These are phyloP conservation scores for Pandemis cinnamomeana DNA, from an alignment of 2,888 invertebrate genomes.

Conservation along the genomic window DNA sequence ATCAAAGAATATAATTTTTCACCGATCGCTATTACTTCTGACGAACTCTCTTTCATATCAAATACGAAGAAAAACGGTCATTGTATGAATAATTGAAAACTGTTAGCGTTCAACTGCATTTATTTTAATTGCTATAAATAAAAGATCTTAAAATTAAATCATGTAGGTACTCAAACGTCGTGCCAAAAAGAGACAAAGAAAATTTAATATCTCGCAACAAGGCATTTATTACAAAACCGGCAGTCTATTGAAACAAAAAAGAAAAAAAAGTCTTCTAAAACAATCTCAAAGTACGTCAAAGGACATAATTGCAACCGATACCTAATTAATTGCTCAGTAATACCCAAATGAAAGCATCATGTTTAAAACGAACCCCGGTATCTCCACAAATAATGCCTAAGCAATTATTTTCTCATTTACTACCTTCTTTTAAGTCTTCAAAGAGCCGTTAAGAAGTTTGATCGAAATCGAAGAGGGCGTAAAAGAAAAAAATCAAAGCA, in stretches of 20 bases:
- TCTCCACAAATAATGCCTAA: conserved; percentile 69
- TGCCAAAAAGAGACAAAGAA: background rate
- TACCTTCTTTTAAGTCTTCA: conserved; percentile 65
- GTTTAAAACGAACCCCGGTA: conserved; percentile 57
- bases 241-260: background rate
- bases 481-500: conserved; percentile 69
- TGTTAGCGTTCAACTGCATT: too few relatives aligned
- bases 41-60: background rate
- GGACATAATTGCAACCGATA: conserved; percentile 49
- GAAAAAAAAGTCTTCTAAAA: conserved; percentile 40
- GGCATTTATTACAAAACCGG: background rate
- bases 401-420: conserved; percentile 78
- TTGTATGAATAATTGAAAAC: too few relatives aligned
- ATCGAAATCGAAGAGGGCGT: conserved; percentile 67
- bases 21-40: background rate
- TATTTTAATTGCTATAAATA: too few relatives aligned
- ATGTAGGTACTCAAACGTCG: too few relatives aligned
- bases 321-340: conserved; percentile 66
- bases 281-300: conserved; percentile 42
- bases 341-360: conserved; percentile 50
- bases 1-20: too few relatives aligned
- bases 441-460: conserved; percentile 69
- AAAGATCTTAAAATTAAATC: too few relatives aligned
- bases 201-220: background rate
- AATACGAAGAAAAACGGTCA: too few relatives aligned